Base-by-base conservation (phyloP, 2,113 vertebrate genomes). In the Pampusana beccarii region DNA sequence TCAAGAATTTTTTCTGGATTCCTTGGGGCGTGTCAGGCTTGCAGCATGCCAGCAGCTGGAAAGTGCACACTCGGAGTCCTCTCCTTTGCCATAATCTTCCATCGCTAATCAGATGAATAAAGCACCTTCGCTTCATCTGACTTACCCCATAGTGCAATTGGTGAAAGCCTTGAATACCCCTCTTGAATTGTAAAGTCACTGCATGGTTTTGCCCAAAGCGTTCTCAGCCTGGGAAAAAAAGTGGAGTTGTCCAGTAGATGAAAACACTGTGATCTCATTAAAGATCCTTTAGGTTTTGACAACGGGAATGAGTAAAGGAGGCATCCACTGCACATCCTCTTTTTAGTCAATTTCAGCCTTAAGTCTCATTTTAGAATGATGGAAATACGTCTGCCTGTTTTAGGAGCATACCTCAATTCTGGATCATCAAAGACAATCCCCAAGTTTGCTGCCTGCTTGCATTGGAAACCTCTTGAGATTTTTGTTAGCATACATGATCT, bases 1-100 rank as follows among this genome's bases (percentile, higher is more conserved):
- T 94, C 86, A 95, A 93, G 70, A 87, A 90, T 91, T 95, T 85
- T 96, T 95, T 95, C 92, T 88, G 81, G 87, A 88, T 96, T 96
- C 78, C 78, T 93, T 6, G 10, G 81, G 81, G 62, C 3, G 10
- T 85, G 84, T 93, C 93, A 82, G 79, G 81, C 81, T 87, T 5
- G 2, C 66, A 86, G 62, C 62, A 60, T 86, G 90, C 85, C 88
- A 88, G 67, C 64, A 86, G 46, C 92, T 88, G 82, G 26, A n/a
- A 92, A 93, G 46, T n/a, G 50, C 53, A 72, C n/a, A 17, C 61
- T 90, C 33, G 33, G 62, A 82, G 67, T 66, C 25, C 60, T 91
- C 60, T 80, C 60, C 51, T 90, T 80, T 86, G 81, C 87, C 90
- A 48, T 54, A 74, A 91, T 62, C 24, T 81, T 73, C 61, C 40